Percentiles rank a stretch among this genome's conserved stretches.
Conservation (phyloP, 2,888 invertebrate genomes). For the Furcula furcula region DNA sequence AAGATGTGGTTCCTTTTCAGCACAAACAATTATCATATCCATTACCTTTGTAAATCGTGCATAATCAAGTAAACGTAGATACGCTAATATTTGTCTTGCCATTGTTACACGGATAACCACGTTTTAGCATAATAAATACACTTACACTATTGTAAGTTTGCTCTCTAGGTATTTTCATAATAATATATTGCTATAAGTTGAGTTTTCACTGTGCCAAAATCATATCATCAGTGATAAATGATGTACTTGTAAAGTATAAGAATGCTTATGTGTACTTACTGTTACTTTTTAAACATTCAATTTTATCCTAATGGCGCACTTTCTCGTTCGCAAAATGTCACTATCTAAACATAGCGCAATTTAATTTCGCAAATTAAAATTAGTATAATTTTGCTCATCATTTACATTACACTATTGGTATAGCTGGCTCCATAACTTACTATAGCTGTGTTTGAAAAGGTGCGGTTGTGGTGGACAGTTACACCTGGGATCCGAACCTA, state of each 20-base stretch:
- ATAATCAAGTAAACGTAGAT: slow-evolving; percentile 20
- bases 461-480: no score
- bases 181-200: slow-evolving; percentile 37
- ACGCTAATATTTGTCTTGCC: slow-evolving; percentile 45
- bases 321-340: no score
- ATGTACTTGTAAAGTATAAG: slow-evolving; percentile 42
- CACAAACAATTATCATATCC: slow-evolving; percentile 25
- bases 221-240: slow-evolving; percentile 75
- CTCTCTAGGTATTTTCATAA: slow-evolving; percentile 47
- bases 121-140: slow-evolving; percentile 23
- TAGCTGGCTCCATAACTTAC: no score
- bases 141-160: slow-evolving; percentile 29
- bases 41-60: slow-evolving; percentile 11
- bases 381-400: no score
- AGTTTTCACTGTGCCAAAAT: slow-evolving; percentile 64
- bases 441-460: no score
- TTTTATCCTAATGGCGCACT: no score
- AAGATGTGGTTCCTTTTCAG: slow-evolving; percentile 23
- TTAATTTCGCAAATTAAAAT: no score
- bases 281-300: no score
- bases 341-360: no score
- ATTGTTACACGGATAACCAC: slow-evolving; percentile 37
- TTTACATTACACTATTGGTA: no score
- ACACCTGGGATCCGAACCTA: no score
- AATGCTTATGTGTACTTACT: slow-evolving; percentile 36